A percentile compares a stretch with the other conserved stretches of the same genome.
These are phyloP conservation scores for Siniperca obscura DNA, from an alignment of 2,797 vertebrate species.

Conservation along the genomic window DNA sequence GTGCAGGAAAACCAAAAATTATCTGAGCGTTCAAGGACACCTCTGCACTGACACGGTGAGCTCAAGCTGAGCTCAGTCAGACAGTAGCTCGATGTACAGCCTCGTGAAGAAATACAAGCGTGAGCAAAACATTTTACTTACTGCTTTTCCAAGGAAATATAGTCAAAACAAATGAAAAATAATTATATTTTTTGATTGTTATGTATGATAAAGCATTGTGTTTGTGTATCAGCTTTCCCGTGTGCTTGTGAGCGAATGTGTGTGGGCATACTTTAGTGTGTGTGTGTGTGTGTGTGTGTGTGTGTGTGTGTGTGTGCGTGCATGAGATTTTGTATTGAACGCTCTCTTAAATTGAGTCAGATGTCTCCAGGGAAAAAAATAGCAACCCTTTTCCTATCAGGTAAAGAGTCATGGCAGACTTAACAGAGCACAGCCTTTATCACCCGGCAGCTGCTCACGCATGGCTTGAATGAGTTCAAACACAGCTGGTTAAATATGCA, in stretches of 20 bases:
- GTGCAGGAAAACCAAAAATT: constrained; percentile 10
- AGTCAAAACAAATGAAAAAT: constrained; percentile 57
- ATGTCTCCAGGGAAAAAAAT: constrained; percentile 38
- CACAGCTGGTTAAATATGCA: constrained; percentile 75
- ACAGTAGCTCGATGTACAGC: constrained; percentile 46
- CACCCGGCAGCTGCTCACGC: constrained; percentile 45
- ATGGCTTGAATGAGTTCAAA: constrained; percentile 54
- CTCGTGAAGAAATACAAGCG: constrained; percentile 39
- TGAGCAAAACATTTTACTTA: constrained; percentile 61
- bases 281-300: constrained; percentile 23
- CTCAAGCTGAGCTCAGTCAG: constrained; percentile 40
- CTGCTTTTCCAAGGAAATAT: constrained; percentile 58
- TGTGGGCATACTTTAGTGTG: constrained; percentile 11
- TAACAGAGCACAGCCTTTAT: constrained; percentile 49
- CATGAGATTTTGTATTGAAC: constrained; percentile 55
- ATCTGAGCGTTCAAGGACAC: constrained; percentile 40
- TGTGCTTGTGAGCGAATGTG: constrained; percentile 38
- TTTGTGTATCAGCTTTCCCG: constrained; percentile 54
- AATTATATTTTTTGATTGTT: constrained; percentile 78
- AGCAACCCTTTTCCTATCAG: constrained; percentile 66
- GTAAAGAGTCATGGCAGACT: constrained; percentile 54
- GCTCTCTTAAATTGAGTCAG: constrained; percentile 41
- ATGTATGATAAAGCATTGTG: constrained; percentile 52
- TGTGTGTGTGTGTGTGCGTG: constrained; percentile 15
- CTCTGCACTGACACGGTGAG: constrained; percentile 39